These are phyloP conservation scores for Zapus hudsonius DNA, from an alignment of 2,113 vertebrate species.

Conservation along the genomic window DNA sequence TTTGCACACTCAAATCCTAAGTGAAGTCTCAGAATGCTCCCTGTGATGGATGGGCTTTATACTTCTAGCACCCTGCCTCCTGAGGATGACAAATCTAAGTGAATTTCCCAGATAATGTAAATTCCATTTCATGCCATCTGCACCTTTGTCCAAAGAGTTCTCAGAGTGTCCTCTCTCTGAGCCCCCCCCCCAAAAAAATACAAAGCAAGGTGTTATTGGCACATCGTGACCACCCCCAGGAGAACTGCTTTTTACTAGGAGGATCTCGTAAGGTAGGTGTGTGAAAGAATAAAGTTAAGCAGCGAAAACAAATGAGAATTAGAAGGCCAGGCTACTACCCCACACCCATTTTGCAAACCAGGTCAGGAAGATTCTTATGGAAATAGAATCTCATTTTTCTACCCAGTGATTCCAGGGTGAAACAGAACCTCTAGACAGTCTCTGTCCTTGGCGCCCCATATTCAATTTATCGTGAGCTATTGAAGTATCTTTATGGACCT, in stretches of 20 bases:
- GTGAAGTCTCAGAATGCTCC: background rate
- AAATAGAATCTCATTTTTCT: slow-evolving; percentile 27
- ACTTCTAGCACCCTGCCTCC: slow-evolving; percentile 43
- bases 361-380: background rate
- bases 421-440: background rate
- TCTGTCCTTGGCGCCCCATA: background rate
- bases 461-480: background rate
- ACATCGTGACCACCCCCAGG: background rate
- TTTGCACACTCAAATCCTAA: background rate
- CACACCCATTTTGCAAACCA: background rate
- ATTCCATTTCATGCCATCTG: background rate
- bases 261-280: background rate
- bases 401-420: background rate
- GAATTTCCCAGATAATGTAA: slow-evolving; percentile 6
- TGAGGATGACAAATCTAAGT: slow-evolving; percentile 32
- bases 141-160: background rate
- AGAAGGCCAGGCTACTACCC: background rate
- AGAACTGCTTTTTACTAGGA: background rate
- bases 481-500: background rate
- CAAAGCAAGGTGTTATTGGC: background rate
- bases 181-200: background rate
- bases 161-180: background rate
- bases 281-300: background rate
- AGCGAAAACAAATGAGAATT: background rate
- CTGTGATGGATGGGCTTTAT: background rate